Evolutionary conservation across 2,888 invertebrate genomes (phyloP), one percentile per base, ranked within the genome.

Genomic region (Drosophila greeni): DNA sequence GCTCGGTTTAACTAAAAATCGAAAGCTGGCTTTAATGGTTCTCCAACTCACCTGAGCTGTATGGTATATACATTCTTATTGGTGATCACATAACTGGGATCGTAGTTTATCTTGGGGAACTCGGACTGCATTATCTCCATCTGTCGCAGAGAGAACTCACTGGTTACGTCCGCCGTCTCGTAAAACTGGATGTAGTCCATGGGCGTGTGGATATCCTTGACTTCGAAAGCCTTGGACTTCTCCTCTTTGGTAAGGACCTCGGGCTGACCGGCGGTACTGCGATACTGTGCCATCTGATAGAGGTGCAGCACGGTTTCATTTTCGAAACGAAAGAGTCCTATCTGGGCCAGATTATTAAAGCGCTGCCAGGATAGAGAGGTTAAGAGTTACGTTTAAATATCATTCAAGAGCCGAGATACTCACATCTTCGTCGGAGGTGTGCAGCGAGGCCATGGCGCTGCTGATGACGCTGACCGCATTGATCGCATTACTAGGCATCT

Each of bases 21-120:
- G 6, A 9, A n/a, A 33, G 7, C 2, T 7, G 14, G 1, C n/a
- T 18, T 9, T 20, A 3, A 18, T 2, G 1, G 11, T 7, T 23
- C 4, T 2, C 23, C 11, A 7, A 73, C 84, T 53, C 61, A 88
- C 86, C 85, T 88, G 1, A 89, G 65, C 55, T 89, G 88, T 51
- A 89, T 87, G 37, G 82, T 87, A 66, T 89, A 89, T 4, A 88
- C 86, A 62, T 88, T 88, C 66, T 87, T 88, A 59, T 88, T 87
- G 20, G 89, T 89, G 12, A 89, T 83, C 42, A 89, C 86, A 71
- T 88, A 87, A 58, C 89, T 88, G 0, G 89, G 88, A 78, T 89
- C 89, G 53, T 87, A 88, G 64, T 87, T 88, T 33, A 89, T 87
- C 64, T 87, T 86, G 1, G 88, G 89, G 65, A 89, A 89, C 65